Evolutionary conservation across 2,113 vertebrate species (phyloP).

Genomic region (Rutilus rutilus): DNA sequence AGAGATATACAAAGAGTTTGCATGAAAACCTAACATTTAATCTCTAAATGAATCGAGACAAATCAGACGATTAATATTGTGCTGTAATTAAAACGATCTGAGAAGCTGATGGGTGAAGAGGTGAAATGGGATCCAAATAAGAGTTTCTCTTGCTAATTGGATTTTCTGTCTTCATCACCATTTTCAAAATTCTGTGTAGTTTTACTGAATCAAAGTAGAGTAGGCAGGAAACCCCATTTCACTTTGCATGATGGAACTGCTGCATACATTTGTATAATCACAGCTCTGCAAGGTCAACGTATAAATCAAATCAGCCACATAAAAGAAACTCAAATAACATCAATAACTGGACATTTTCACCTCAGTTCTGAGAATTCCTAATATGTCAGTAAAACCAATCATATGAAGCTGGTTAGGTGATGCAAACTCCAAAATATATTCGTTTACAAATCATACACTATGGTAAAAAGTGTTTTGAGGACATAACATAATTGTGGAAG

Average conservation of each 20-base stretch:
- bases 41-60: background rate
- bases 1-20: background rate
- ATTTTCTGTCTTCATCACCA: background rate
- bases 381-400: background rate
- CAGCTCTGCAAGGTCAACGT: background rate
- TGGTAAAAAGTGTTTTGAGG: no score
- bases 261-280: background rate
- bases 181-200: background rate
- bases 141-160: background rate
- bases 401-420: no score
- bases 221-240: background rate
- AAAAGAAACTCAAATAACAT: conserved; percentile 16
- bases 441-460: no score
- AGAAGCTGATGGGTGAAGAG: background rate
- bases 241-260: background rate
- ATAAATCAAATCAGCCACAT: background rate
- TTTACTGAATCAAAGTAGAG: background rate
- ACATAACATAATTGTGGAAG: no score
- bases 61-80: background rate
- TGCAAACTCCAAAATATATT: no score
- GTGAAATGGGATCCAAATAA: background rate
- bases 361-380: background rate
- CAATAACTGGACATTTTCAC: background rate
- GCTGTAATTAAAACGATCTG: background rate
- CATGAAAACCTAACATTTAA: background rate